phyloP scores from a whole-genome alignment of 2,797 vertebrate genomes.

The Gastrophryne carolinensis region DNA sequence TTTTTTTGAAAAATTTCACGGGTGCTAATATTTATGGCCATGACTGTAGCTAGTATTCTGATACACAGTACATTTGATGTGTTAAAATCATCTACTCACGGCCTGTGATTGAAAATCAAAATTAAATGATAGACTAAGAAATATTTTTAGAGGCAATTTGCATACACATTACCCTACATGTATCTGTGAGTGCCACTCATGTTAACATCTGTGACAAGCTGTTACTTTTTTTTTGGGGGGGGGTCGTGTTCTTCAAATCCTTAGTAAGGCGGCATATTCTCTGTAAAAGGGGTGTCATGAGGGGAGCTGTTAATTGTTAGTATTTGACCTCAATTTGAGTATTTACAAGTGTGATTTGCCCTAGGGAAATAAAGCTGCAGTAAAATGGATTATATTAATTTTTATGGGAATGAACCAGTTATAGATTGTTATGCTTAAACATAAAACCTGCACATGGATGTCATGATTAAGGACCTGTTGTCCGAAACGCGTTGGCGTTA shows the following conservation, averaged over 20 bases:
- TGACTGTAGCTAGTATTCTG: too few species aligned
- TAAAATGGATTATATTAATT: not conserved
- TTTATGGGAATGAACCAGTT: not conserved
- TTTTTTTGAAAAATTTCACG: too few species aligned
- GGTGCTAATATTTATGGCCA: too few species aligned
- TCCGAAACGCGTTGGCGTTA: too few species aligned
- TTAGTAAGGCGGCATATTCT: slow-evolving; percentile 3
- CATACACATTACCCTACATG: slow-evolving; percentile 4
- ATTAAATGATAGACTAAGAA: not conserved
- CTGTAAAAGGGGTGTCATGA: not conserved
- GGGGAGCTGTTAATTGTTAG: slow-evolving; percentile 18
- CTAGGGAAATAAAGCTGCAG: slow-evolving; percentile 8
- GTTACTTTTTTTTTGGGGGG: slow-evolving; percentile 29
- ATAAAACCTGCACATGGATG: too few species aligned
- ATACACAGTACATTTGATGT: too few species aligned
- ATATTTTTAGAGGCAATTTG: not conserved
- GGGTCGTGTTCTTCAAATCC: not conserved
- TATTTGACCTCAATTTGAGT: slow-evolving; percentile 30
- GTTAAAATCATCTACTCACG: too few species aligned
- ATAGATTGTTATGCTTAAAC: not conserved
- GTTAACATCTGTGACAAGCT: slow-evolving; percentile 3
- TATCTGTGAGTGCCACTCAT: not conserved
- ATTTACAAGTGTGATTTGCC: slow-evolving; percentile 6
- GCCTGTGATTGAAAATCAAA: too few species aligned
- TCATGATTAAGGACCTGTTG: too few species aligned